Base-by-base conservation (phyloP, 1,140 invertebrate genomes). In the Papilio glaucus region DNA sequence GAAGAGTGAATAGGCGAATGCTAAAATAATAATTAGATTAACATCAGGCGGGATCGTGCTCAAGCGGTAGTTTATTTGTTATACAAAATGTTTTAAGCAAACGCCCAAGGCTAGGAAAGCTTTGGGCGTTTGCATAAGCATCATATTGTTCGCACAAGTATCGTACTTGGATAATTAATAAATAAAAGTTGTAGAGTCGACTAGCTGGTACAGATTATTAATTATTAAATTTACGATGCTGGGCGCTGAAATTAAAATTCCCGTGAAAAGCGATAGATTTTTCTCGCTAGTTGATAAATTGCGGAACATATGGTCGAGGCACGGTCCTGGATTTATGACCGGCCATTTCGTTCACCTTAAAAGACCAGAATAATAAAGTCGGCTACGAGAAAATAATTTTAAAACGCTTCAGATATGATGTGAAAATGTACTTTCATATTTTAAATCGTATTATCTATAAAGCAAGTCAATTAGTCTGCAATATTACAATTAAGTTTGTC, bases 351-450 rank as follows among this genome's bases (percentile, higher is more conserved):
- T 57, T 24, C 49, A 57, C 49, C 49, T 24, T 57, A 57, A 57
- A 57, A 57, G 49, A 57, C 49, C 49, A 57, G 49, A 57, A 57
- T 57, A 57, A 57, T 57, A 57, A 24, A 57, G 49, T 57, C 49
- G 24, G 49, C 12, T 57, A 57, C 49, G 49, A 26, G 49, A 57
- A 57, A 57, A 57, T 57, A 26, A 57, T 57, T 57, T 57, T 57
- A 57, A 24, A 24, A 57, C 9, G 18, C 21, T 57, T 24, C 24
- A 4, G 24, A 57, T 57, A 57, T 57, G 6, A 24, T 24, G 49
- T 57, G 7, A 21, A 57, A 57, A 57, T 26, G 10, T 49, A 49
- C 1, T 18, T 49, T 49, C 15, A 49, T 15, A 21, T 33, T 33
- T 33, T 33, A 3, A 33, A 33, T 3, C 2, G 6, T 33, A 33